Percentiles rank a stretch among this genome's conserved stretches.
Conservation (phyloP, 2,797 vertebrate genomes). For the Acestrorhynchus altus region DNA sequence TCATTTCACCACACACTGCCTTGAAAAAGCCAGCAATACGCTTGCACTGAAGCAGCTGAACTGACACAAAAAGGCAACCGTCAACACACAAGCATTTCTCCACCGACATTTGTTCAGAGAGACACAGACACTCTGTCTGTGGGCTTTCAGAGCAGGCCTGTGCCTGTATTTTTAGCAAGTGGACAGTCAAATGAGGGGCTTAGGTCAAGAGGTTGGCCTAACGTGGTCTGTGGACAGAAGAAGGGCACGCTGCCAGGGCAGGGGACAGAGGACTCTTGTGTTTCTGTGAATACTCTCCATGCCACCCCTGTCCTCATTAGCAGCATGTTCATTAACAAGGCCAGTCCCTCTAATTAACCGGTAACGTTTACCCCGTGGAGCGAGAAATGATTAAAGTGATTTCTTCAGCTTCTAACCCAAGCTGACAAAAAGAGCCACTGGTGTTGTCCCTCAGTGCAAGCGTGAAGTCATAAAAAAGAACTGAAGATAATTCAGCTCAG, state of each 20-base stretch:
- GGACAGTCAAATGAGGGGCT: no score
- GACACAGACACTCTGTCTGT: neutral
- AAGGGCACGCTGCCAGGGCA: slow-evolving; percentile 10
- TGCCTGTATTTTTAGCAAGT: slow-evolving; percentile 10
- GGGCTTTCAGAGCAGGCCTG: neutral
- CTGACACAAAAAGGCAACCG: neutral
- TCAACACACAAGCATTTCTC: neutral
- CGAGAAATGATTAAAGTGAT: slow-evolving; percentile 18
- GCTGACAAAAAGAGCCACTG: slow-evolving; percentile 13
- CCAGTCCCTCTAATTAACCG: slow-evolving; percentile 26
- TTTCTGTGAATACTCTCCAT: neutral
- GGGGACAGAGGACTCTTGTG: slow-evolving; percentile 25
- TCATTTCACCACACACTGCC: neutral
- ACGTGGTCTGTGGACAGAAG: neutral
- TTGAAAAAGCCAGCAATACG: neutral
- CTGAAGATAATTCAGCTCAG: neutral
- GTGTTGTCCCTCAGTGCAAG: slow-evolving; percentile 10
- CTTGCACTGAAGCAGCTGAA: neutral
- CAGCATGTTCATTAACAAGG: slow-evolving; percentile 1
- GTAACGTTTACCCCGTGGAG: neutral
- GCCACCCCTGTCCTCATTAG: slow-evolving; percentile 8
- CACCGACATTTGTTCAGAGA: neutral
- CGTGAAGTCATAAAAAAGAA: neutral
- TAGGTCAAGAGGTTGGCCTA: neutral
- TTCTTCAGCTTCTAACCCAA: slow-evolving; percentile 1